Conservation (phyloP, 2,797 vertebrate species). For the Molossus alvarezi region DNA sequence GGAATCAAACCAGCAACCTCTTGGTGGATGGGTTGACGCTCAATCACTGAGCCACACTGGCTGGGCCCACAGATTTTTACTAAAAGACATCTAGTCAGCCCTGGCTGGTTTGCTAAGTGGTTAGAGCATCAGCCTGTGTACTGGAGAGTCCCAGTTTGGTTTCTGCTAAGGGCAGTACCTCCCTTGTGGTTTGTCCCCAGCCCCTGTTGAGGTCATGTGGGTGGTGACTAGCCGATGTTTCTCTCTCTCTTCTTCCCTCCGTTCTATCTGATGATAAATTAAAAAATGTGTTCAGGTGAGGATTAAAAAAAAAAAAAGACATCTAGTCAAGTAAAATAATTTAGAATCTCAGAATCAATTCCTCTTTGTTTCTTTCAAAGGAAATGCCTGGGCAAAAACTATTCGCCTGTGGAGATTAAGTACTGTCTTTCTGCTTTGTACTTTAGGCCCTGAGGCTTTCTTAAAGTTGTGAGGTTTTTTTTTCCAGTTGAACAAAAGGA, state of each 20-base stretch:
- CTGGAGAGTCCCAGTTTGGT: too few species aligned
- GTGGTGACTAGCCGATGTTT: background rate
- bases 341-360: conserved; percentile 44
- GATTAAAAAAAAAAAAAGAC: background rate
- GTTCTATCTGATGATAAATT: background rate
- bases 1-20: too few species aligned
- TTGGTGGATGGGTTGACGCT: background rate
- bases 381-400: conserved; percentile 16
- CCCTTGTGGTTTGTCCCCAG: background rate
- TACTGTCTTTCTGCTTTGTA: conserved; percentile 40
- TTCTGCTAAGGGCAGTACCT: background rate
- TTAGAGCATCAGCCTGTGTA: background rate
- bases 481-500: conserved; percentile 7
- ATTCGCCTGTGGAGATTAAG: background rate
- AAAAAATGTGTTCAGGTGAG: background rate
- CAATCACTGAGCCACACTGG: background rate
- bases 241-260: background rate
- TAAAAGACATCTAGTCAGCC: background rate
- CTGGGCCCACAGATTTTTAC: background rate
- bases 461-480: background rate
- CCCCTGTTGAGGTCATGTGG: background rate
- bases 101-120: background rate
- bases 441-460: conserved; percentile 56
- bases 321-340: conserved; percentile 59
- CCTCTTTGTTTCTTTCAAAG: conserved; percentile 43